Conservation (phyloP, 2,113 vertebrate genomes). For the Tenrec ecaudatus region DNA sequence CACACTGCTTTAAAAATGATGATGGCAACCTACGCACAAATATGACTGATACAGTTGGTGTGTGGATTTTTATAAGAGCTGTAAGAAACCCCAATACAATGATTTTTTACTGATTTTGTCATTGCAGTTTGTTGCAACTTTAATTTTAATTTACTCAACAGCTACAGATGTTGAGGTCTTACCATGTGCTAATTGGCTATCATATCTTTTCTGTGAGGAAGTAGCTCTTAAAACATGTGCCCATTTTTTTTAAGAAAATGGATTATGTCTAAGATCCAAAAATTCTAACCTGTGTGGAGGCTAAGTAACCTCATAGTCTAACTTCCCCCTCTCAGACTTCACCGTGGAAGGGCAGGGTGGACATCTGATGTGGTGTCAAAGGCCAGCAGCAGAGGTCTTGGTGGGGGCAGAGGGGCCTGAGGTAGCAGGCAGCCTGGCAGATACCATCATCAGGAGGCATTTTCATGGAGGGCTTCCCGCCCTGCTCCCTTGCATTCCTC, state of each 20-base stretch:
- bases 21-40: too few species aligned
- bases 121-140: too few species aligned
- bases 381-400: neutral
- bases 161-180: too few species aligned
- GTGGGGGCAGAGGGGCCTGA: neutral
- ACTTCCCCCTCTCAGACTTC: neutral
- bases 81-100: too few species aligned
- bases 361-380: neutral
- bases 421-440: neutral
- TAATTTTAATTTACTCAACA: too few species aligned
- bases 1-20: too few species aligned
- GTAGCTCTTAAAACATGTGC: neutral
- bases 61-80: too few species aligned
- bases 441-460: neutral
- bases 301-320: neutral
- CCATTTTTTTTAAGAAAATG: neutral
- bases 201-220: neutral
- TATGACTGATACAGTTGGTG: too few species aligned
- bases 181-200: neutral
- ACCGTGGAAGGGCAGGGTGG: neutral
- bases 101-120: too few species aligned
- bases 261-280: neutral
- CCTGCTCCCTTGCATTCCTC: neutral
- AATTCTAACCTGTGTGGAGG: neutral
- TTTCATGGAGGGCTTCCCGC: neutral